Conservation (phyloP, 1,140 invertebrate genomes). For the Zaprionus lachaisei region DNA sequence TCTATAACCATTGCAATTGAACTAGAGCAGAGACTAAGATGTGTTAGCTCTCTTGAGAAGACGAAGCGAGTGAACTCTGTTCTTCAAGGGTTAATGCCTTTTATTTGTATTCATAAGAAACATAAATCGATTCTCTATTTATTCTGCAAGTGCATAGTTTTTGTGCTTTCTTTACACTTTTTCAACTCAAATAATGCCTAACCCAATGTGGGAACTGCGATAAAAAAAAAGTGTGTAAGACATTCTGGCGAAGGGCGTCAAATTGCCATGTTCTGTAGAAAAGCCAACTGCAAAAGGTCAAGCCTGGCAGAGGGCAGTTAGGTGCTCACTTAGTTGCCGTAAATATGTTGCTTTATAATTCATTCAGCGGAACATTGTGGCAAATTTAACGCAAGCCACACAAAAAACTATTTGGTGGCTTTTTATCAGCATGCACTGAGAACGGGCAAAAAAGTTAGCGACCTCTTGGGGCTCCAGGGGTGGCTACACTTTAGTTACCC, state of each 20-base stretch:
- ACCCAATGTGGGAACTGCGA: not conserved
- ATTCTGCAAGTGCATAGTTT: not conserved
- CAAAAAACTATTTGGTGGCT: conserved; percentile 10
- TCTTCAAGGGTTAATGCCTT: not conserved
- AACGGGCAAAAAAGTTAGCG: not conserved
- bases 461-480: not conserved
- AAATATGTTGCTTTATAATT: conserved; percentile 13
- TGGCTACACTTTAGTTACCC: not conserved
- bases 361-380: conserved; percentile 9
- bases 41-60: no score
- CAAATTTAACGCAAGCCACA: conserved; percentile 4
- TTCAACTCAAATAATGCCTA: not conserved
- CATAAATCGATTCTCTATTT: not conserved
- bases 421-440: conserved; percentile 9
- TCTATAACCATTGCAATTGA: no score
- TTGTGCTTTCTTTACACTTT: not conserved
- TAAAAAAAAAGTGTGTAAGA: not conserved
- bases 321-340: conserved; percentile 1
- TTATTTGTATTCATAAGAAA: not conserved
- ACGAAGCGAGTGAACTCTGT: no score
- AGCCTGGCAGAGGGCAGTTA: not conserved
- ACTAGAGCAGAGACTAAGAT: no score
- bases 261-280: not conserved
- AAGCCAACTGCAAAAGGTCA: not conserved
- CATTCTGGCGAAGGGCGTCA: not conserved